Evolutionary conservation across 2,113 vertebrate species (phyloP).

Genomic region (Gopherus evgoodei): DNA sequence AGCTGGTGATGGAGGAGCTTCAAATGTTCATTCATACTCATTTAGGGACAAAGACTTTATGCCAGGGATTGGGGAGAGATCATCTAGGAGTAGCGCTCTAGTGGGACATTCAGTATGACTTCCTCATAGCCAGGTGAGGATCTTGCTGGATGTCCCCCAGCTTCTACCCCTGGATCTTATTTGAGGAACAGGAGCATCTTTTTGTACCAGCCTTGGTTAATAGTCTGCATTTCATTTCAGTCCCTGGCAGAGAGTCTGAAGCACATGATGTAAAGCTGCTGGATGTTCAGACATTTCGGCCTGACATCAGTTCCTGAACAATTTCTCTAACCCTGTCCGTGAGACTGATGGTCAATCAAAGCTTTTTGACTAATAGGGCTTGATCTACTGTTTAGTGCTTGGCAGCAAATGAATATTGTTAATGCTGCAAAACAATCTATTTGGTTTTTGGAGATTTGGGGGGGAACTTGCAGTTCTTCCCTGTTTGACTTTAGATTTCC

Average conservation of each 20-base stretch:
- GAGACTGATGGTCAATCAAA: not conserved
- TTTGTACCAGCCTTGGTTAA: not conserved
- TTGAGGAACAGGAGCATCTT: not conserved
- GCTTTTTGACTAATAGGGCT: not conserved
- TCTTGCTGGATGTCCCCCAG: not conserved
- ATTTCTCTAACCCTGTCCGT: not conserved
- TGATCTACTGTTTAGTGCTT: not conserved
- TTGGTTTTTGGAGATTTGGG: not conserved
- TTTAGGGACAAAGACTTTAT: not conserved
- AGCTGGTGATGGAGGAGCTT: not conserved
- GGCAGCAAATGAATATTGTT: not conserved
- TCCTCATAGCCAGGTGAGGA: not conserved
- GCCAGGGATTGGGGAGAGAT: not conserved
- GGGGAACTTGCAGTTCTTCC: not conserved
- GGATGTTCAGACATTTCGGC: not conserved
- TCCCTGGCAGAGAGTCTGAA: not conserved
- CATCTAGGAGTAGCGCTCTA: not conserved
- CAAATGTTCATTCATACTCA: not conserved
- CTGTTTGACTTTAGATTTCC: slow-evolving; percentile 7
- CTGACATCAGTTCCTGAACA: not conserved
- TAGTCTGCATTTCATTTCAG: not conserved
- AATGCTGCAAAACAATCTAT: not conserved
- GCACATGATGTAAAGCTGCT: not conserved
- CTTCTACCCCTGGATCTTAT: not conserved
- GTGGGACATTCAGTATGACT: fast-evolving